Evolutionary conservation across 2,888 invertebrate species (phyloP), one percentile per base, ranked within the genome.

Genomic region (Nebria salina): DNA sequence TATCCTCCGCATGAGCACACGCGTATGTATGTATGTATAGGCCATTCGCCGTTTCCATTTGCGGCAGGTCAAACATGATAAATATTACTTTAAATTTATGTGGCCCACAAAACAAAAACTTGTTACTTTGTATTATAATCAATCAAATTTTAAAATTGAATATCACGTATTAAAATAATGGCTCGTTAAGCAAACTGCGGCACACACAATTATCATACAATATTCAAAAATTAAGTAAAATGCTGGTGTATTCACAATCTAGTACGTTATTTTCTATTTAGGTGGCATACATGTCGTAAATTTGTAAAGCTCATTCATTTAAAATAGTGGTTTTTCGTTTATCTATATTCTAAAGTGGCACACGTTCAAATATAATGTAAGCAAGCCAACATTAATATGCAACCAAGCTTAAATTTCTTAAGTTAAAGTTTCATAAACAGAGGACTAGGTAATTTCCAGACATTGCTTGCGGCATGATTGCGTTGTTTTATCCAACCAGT

Each of bases 391-490:
- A 54, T 54, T 54, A 54, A 34, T 70, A 78, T 72, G 65, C 64
- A 34, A 54, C 42, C 72, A 72, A 76, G 76, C 66, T 70, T 34
- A 76, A 81, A 81, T 81, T 73, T 74, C 76, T 81, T 65, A 79
- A 74, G 72, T 72, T 15, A 81, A 72, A 76, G 15, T 76, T 81
- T 81, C 81, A 81, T 81, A 81, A 81, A 72, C 81, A 81, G 76
- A 76, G 68, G 41, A 76, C 72, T 65, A 72, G 65, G 65, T 76
- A 76, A 81, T 81, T 76, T 81, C 72, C 81, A 76, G 41, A 41
- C 75, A 81, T 66, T 66, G 70, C 81, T 70, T 70, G 34, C 70
- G n/a, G 72, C 64, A 68, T 70, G 76, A 76, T 76, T 72, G 72
- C 70, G 65, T 77, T 65, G 77, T 54, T 75, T 20, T 75, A 26